Base-by-base conservation (phyloP, 2,888 invertebrate genomes). In the Petrolisthes manimaculis region DNA sequence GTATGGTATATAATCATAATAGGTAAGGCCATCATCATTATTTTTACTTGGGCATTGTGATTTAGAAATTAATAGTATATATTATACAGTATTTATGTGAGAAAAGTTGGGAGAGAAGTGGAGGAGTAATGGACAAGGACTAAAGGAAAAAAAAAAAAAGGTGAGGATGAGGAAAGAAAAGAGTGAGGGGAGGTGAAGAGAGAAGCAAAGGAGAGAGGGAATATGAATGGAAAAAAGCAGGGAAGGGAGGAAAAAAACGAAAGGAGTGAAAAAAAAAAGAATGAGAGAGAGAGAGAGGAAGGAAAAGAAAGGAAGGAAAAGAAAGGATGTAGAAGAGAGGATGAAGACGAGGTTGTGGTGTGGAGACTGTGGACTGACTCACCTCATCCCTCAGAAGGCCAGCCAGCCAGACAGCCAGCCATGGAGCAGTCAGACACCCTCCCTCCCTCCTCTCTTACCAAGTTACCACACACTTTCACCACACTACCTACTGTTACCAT, bases 381-480 rank as follows among this genome's bases (percentile, higher is more conserved):
- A 74, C 74, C 37, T 14, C 75, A 75, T 37, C 18, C 37, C 75
- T 0, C 9, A 12, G 74, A 37, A 37, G 37, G 37, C 37, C 37
- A 37, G 37, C 37, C 37, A 37, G 37, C 37, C 37, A 74, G 74
- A 18, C 75, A 75, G 75, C 53, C n/a, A 24, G 3, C n/a, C n/a
- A n/a, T n/a, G n/a, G n/a, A n/a, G n/a, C n/a, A 71, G 71, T 71
- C 75, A 75, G 75, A 51, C 75, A 75, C 75, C 75, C 37, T 51
- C 75, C 75, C 75, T 75, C 37, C 75, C 75, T 75, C 75, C 51
- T 21, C 37, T 5, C 21, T 24, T 24, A 24, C 51, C 24, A 75
- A 75, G 75, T 75, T 75, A 37, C 14, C 14, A 37, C 75, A 51
- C 37, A 75, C 75, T 37, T 53, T 21, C 21, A 37, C 37, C 21